Evolutionary conservation across 1,140 invertebrate genomes (phyloP).

Genomic region (Drosophila setifemur): DNA sequence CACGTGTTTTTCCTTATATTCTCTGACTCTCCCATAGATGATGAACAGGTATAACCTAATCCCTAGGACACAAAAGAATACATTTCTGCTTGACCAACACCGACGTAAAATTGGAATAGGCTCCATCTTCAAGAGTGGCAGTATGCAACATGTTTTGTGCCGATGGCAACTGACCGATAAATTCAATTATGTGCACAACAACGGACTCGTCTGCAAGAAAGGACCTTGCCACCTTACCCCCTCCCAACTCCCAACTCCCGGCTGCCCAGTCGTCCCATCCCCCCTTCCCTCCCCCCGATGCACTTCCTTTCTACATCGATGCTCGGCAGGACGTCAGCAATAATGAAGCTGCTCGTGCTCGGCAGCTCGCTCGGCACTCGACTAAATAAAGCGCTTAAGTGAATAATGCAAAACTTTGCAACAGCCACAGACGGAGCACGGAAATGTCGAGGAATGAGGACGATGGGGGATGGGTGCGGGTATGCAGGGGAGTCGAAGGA

Average conservation of each 20-base stretch:
- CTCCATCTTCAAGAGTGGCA: slow-evolving; percentile 3
- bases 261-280: too few species aligned
- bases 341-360: slow-evolving; percentile 59
- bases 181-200: slow-evolving; percentile 71
- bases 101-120: not conserved
- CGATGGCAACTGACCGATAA: slow-evolving; percentile 58
- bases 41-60: not conserved
- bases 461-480: not conserved
- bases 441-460: not conserved
- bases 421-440: slow-evolving; percentile 32
- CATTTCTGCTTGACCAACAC: not conserved
- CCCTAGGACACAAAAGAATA: not conserved
- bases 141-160: slow-evolving; percentile 61
- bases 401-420: slow-evolving; percentile 80
- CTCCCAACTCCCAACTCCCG: not conserved
- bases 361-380: slow-evolving; percentile 42
- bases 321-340: slow-evolving; percentile 58
- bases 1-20: too few species aligned
- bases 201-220: slow-evolving; percentile 9
- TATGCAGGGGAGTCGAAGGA: not conserved
- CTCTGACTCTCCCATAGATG: too few species aligned
- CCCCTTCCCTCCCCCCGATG: not conserved
- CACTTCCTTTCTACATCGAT: slow-evolving; percentile 6
- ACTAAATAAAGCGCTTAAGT: slow-evolving; percentile 80
- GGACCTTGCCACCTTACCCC: slow-evolving; percentile 19